A percentile compares a stretch with the other conserved stretches of the same genome.
Conservation (phyloP, 2,797 vertebrate genomes). For the Antrozous pallidus region DNA sequence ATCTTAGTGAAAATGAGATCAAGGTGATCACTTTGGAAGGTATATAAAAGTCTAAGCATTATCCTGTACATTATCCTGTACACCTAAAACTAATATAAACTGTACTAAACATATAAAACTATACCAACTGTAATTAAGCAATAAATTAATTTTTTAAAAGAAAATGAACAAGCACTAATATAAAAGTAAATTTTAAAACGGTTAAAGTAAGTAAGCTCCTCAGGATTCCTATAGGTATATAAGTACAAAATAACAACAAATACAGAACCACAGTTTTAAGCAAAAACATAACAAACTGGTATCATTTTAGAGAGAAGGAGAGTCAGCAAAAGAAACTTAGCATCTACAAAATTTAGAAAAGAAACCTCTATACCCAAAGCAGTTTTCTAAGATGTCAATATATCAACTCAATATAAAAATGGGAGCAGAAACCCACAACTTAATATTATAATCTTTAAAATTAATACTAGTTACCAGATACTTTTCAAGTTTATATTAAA, state of each 20-base stretch:
- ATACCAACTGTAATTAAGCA: neutral
- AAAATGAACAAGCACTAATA: conserved; percentile 17
- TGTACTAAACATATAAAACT: no score
- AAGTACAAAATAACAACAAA: neutral
- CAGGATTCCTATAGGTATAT: neutral
- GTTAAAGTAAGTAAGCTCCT: neutral
- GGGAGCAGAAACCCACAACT: neutral
- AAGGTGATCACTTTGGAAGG: neutral
- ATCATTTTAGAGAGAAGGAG: neutral
- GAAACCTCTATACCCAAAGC: neutral
- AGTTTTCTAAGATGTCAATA: neutral
- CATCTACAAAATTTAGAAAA: conserved; percentile 8
- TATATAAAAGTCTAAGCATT: neutral
- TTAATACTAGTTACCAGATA: conserved; percentile 69
- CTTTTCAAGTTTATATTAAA: conserved; percentile 63
- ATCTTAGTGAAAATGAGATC: conserved; percentile 4
- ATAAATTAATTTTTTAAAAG: neutral
- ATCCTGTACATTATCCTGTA: neutral
- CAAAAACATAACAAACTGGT: neutral
- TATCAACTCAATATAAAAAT: neutral
- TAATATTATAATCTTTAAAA: neutral
- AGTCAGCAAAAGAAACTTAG: conserved; percentile 15
- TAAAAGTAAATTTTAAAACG: conserved; percentile 8
- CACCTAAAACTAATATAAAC: neutral
- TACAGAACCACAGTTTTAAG: neutral